Percentiles rank a stretch among this genome's conserved stretches.
phyloP scores from a whole-genome alignment of 2,113 vertebrate species.

The Sinocyclocheilus grahami region DNA sequence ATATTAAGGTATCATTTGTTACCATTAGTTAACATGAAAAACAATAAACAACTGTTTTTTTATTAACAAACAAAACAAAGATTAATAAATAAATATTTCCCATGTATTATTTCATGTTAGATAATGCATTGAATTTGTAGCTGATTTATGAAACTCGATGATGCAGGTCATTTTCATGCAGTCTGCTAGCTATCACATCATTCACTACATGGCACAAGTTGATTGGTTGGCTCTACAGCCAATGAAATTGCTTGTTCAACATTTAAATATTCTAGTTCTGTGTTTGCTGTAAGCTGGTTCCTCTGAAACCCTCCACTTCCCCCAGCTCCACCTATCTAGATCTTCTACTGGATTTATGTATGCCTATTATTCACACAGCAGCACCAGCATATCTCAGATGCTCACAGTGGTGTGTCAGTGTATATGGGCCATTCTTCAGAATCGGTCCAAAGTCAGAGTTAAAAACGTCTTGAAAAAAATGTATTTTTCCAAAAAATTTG shows the following conservation, averaged over 20 bases:
- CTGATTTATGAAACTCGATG: background rate
- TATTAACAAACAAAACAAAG: background rate
- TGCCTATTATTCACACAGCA: background rate
- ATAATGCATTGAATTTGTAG: background rate
- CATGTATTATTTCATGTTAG: background rate
- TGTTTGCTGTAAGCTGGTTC: no score
- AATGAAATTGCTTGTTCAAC: background rate
- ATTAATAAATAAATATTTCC: background rate
- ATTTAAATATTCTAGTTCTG: background rate
- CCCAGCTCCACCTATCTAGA: background rate
- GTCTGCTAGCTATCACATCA: background rate
- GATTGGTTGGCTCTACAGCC: background rate
- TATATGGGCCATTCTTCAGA: no score
- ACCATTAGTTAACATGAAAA: background rate
- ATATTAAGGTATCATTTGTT: background rate
- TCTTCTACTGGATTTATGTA: background rate
- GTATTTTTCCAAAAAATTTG: no score
- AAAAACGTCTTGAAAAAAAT: no score
- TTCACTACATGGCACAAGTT: background rate
- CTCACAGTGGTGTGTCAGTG: background rate
- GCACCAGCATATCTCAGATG: background rate
- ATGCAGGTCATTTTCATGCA: background rate
- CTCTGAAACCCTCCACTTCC: background rate
- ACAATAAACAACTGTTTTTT: background rate
- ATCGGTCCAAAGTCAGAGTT: no score